Conservation (phyloP, 1,140 invertebrate species). For the Sitophilus oryzae region DNA sequence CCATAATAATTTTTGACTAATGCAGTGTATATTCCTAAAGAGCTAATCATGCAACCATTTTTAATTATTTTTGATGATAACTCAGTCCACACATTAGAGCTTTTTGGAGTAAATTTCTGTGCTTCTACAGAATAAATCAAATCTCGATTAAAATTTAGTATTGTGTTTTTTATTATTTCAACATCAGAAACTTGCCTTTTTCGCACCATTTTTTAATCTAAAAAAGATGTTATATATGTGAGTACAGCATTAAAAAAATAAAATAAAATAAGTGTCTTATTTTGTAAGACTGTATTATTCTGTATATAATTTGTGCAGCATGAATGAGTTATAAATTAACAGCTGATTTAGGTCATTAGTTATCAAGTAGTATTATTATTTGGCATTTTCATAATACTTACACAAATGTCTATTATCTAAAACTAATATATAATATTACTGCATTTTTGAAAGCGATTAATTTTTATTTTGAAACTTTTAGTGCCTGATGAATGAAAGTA, state of each 20-base stretch:
- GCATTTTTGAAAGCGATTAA: too few relatives aligned
- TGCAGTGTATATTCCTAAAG: conserved; percentile 8
- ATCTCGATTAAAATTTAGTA: not conserved
- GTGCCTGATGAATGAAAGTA: too few relatives aligned
- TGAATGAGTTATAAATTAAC: too few relatives aligned
- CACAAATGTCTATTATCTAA: too few relatives aligned
- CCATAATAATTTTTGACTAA: conserved; percentile 10
- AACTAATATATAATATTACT: too few relatives aligned
- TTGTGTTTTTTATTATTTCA: conserved; percentile 6
- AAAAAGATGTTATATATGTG: conserved; percentile 5
- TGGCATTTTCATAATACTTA: too few relatives aligned
- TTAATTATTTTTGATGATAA: conserved; percentile 1
- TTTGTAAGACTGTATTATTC: not conserved
- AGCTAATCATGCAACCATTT: conserved; percentile 8
- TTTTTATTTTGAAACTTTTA: too few relatives aligned
- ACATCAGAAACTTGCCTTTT: conserved; percentile 6
- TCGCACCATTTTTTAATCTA: conserved; percentile 4
- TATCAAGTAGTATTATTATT: too few relatives aligned
- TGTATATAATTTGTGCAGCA: too few relatives aligned
- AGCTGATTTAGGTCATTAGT: too few relatives aligned
- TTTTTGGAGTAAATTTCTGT: conserved; percentile 5
- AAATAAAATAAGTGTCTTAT: not conserved
- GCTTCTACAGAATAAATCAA: conserved; percentile 2
- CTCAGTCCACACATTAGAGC: conserved; percentile 7
- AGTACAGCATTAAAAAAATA: not conserved